phyloP scores from a whole-genome alignment of 1,140 invertebrate genomes.

The Tyrophagus putrescentiae region DNA sequence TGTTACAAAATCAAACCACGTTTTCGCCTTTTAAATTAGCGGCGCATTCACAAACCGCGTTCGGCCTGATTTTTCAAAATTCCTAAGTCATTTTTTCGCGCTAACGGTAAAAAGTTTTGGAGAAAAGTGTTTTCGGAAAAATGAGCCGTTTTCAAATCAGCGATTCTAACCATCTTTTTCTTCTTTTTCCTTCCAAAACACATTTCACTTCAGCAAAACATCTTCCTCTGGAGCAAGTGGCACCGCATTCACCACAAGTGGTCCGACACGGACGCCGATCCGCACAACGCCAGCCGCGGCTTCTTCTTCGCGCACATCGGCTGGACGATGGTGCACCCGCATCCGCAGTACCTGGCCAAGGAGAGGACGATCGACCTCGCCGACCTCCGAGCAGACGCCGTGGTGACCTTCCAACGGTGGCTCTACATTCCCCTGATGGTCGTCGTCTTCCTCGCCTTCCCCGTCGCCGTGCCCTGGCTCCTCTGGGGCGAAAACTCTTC shows the following conservation, averaged over 20 bases:
- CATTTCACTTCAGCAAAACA: slow-evolving; percentile 80
- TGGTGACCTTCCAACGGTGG: slow-evolving; percentile 68
- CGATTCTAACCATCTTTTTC: too few species aligned
- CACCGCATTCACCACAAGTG: slow-evolving; percentile 69
- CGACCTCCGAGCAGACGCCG: slow-evolving; percentile 64
- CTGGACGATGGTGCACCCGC: slow-evolving; percentile 57
- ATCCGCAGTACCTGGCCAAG: slow-evolving; percentile 51
- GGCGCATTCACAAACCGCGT: too few species aligned
- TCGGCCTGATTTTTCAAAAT: too few species aligned
- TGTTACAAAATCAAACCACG: too few species aligned
- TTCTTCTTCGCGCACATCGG: slow-evolving; percentile 66
- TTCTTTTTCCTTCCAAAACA: too few species aligned
- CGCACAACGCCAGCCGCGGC: slow-evolving; percentile 59
- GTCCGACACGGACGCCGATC: slow-evolving; percentile 62
- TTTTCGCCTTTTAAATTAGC: too few species aligned
- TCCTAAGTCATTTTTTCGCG: too few species aligned
- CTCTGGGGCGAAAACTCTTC: slow-evolving; percentile 32
- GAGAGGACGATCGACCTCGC: slow-evolving; percentile 69
- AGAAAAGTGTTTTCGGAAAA: too few species aligned
- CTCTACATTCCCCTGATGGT: slow-evolving; percentile 62
- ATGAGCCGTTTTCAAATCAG: too few species aligned
- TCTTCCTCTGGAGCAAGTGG: slow-evolving; percentile 74
- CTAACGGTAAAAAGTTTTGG: too few species aligned
- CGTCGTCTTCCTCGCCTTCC: slow-evolving; percentile 62
- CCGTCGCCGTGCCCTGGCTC: slow-evolving; percentile 39